phyloP scores from a whole-genome alignment of 2,888 invertebrate genomes.

The Dione vanillae region DNA sequence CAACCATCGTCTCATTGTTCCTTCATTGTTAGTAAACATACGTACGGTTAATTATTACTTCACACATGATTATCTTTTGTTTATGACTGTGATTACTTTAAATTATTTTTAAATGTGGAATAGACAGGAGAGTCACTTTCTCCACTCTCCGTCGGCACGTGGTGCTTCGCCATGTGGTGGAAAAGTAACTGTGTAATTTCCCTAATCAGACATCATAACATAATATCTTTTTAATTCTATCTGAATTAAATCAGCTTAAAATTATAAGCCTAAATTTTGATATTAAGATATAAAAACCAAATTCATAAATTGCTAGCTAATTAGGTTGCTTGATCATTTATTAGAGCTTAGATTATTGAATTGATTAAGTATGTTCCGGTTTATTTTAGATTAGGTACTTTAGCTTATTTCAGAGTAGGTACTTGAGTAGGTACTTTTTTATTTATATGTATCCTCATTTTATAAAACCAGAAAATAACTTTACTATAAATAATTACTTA shows the following conservation, averaged over 20 bases:
- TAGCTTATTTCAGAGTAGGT: background rate
- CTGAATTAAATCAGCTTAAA: too few species aligned
- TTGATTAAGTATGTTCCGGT: background rate
- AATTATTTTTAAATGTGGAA: background rate
- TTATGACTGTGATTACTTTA: background rate
- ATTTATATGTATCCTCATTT: background rate
- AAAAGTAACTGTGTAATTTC: too few species aligned
- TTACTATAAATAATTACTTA: background rate
- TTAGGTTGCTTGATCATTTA: background rate
- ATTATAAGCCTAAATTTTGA: background rate
- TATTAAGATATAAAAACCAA: background rate
- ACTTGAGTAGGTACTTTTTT: too few species aligned
- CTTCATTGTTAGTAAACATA: conserved; percentile 67
- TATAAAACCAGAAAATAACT: background rate
- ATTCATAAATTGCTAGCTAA: background rate
- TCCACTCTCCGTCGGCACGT: background rate
- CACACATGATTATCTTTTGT: conserved; percentile 52
- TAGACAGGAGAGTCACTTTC: background rate
- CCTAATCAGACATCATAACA: too few species aligned
- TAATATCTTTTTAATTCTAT: too few species aligned
- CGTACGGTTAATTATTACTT: conserved; percentile 61
- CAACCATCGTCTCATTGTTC: conserved; percentile 60
- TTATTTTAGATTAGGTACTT: background rate
- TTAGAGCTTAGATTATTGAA: background rate
- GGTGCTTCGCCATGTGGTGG: too few species aligned